Evolutionary conservation across 1,140 invertebrate species (phyloP).

Genomic region (Tenebrio molitor): DNA sequence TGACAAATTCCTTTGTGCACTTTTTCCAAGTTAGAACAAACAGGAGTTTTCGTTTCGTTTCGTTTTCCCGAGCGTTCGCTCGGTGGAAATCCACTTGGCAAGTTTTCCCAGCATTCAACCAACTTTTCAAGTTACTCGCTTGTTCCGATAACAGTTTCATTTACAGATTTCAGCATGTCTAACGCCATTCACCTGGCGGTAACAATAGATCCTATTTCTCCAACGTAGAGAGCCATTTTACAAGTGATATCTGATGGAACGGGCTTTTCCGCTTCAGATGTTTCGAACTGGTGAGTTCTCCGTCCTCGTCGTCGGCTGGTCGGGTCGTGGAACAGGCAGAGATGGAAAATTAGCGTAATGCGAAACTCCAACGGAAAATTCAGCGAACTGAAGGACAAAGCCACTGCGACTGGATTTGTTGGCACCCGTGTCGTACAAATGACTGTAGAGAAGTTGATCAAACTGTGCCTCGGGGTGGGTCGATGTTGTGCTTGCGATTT

Average conservation of each 20-base stretch:
- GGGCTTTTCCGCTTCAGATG: constrained; percentile 44
- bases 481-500: constrained; percentile 46
- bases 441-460: constrained; percentile 64
- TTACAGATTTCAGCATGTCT: constrained; percentile 57
- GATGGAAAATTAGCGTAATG: constrained; percentile 48
- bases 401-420: constrained; percentile 64
- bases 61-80: background rate
- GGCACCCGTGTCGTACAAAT: constrained; percentile 65
- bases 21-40: too few species aligned
- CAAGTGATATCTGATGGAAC: constrained; percentile 49
- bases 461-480: constrained; percentile 60
- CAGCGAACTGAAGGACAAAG: constrained; percentile 56
- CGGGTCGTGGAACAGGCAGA: background rate
- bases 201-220: constrained; percentile 53
- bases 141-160: constrained; percentile 56
- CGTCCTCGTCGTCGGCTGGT: background rate
- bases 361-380: constrained; percentile 51
- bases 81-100: background rate
- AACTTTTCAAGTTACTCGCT: constrained; percentile 31
- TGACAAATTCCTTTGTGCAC: too few species aligned
- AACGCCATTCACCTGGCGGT: constrained; percentile 51
- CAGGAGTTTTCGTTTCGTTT: constrained; percentile 2
- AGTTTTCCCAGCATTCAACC: constrained; percentile 20
- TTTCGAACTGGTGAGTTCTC: constrained; percentile 18
- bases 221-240: constrained; percentile 51